Percentiles rank a stretch among this genome's conserved stretches.
phyloP scores from a whole-genome alignment of 2,888 invertebrate species.

The Drosophila aldrichi region DNA sequence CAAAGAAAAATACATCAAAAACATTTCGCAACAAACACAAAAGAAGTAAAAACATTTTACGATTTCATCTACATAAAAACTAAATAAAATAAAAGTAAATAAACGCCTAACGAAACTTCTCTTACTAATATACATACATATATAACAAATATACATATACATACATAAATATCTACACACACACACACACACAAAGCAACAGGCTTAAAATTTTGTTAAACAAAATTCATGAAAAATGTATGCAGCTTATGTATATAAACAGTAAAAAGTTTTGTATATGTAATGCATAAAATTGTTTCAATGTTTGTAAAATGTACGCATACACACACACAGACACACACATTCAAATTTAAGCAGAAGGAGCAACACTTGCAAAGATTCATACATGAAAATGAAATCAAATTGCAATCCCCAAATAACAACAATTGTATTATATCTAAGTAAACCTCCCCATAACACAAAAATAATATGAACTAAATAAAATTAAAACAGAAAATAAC shows the following conservation, averaged over 20 bases:
- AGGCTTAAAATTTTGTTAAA: conserved; percentile 60
- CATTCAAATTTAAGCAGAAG: conserved; percentile 49
- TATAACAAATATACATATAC: conserved; percentile 26
- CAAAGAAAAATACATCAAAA: conserved; percentile 34
- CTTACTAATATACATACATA: conserved; percentile 39
- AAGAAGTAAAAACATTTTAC: conserved; percentile 48
- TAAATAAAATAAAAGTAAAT: conserved; percentile 26
- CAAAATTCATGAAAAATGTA: conserved; percentile 30
- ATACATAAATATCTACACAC: neutral
- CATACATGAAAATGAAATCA: conserved; percentile 34
- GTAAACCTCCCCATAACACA: conserved; percentile 18
- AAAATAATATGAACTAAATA: conserved; percentile 8
- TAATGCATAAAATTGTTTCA: conserved; percentile 10
- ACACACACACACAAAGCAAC: neutral
- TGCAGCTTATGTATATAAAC: conserved; percentile 24
- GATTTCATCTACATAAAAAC: conserved; percentile 61
- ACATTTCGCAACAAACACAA: conserved; percentile 30
- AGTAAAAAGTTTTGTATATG: conserved; percentile 30
- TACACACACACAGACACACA: conserved; percentile 39
- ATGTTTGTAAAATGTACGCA: conserved; percentile 27
- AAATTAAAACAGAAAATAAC: conserved; percentile 25
- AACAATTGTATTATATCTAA: conserved; percentile 80
- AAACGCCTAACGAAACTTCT: conserved; percentile 64
- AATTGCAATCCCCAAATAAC: conserved; percentile 50
- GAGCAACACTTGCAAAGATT: conserved; percentile 18